Percentiles rank a stretch among this genome's conserved stretches.
phyloP scores from a whole-genome alignment of 2,113 vertebrate genomes.

The Malaclemys terrapin region DNA sequence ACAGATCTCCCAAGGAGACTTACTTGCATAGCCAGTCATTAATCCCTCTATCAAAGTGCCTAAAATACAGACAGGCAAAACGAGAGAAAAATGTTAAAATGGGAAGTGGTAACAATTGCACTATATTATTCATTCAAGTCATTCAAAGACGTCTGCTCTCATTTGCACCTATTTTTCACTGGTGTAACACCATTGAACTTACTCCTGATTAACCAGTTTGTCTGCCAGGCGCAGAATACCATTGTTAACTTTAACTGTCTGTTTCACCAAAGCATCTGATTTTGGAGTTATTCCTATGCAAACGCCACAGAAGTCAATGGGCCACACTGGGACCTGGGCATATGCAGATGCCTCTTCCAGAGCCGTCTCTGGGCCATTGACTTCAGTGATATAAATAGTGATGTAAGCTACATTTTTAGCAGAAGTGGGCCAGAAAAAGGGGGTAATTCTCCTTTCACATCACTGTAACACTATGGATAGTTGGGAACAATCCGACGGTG shows the following conservation, averaged over 20 bases:
- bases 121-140: neutral
- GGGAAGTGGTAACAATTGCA: fast-evolving
- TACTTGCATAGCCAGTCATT: conserved; percentile 99
- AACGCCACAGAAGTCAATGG: neutral
- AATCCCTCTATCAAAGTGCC: conserved; percentile 97
- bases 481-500: neutral
- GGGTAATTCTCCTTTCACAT: neutral
- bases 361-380: neutral
- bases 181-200: neutral
- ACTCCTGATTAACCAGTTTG: neutral
- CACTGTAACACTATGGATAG: neutral
- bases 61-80: conserved; percentile 62
- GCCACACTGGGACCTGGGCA: neutral
- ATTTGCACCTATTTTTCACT: neutral
- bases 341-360: neutral
- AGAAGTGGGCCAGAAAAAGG: neutral
- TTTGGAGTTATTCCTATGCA: neutral
- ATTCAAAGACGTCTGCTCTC: neutral
- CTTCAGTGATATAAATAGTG: neutral
- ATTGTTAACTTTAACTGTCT: neutral
- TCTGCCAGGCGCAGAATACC: neutral
- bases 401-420: neutral
- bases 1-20: conserved; percentile 32
- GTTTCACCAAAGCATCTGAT: neutral
- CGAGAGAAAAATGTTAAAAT: neutral